Evolutionary conservation across 1,140 invertebrate genomes (phyloP), one percentile per base, ranked within the genome.

Genomic region (Adoxophyes honmai): DNA sequence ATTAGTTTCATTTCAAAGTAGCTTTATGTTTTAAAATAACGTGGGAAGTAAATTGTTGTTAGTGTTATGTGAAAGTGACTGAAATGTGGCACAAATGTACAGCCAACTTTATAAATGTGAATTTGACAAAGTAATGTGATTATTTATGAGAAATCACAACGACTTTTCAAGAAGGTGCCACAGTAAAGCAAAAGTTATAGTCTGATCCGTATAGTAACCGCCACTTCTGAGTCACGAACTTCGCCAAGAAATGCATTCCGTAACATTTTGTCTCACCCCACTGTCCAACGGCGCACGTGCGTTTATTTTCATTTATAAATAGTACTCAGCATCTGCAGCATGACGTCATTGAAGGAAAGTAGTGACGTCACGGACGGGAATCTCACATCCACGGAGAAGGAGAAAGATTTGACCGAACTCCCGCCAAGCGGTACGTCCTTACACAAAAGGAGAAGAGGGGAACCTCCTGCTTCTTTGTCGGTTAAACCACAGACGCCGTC

Each of bases 231-330:
- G 21, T 28, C 21, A 28, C 6, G 21, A 6, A 28, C 21, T 28
- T 28, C 5, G 21, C 21, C 42, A 48, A 4, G 75, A 70, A 62
- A 86, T 84, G 78, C 85, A 88, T 88, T 88, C 85, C 82, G 57
- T 55, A 68, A 65, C 55, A 64, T 66, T 59, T 34, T 63, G 61
- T 68, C 67, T 42, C 51, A 51, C 33, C 62, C 53, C 59, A 57
- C 55, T 16, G 1, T 16, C 62, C 42, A 60, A 48, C 71, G 42
- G 60, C 62, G 68, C 82, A 79, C 78, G 75, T 85, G 81, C 70
- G 64, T 79, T 81, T 86, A 88, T 86, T 86, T 79, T 81, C 66
- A 75, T 76, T 71, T 78, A 82, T 78, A 83, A 79, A 84, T 86
- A 83, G 71, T 51, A 64, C 62, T 52, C 39, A 48, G 42, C 64